Conservation (phyloP, 2,888 invertebrate genomes). For the Eristalinus aeneus region DNA sequence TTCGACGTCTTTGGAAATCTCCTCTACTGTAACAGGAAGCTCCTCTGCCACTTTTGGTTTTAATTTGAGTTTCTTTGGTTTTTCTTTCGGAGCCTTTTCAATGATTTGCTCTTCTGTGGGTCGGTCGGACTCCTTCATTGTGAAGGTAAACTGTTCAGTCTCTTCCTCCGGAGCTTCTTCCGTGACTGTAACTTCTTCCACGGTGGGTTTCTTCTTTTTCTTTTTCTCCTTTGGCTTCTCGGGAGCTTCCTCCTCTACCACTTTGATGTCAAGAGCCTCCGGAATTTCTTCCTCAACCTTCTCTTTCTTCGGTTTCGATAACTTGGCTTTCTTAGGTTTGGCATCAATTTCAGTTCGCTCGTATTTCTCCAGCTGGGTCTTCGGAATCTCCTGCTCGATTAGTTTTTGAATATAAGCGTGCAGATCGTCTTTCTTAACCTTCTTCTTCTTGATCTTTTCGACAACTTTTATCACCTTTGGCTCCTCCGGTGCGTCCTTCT, state of each 20-base stretch:
- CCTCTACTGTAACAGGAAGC: slow-evolving; percentile 71
- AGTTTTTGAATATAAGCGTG: slow-evolving; percentile 79
- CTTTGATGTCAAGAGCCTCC: slow-evolving; percentile 73
- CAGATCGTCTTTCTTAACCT: slow-evolving; percentile 77
- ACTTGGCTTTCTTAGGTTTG: slow-evolving; percentile 76
- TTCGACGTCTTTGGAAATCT: slow-evolving; percentile 74
- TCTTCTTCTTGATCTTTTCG: slow-evolving; percentile 75
- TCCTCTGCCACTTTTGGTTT: slow-evolving; percentile 71
- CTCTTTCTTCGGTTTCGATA: slow-evolving; percentile 72
- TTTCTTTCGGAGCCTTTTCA: slow-evolving; percentile 51
- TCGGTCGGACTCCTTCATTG: slow-evolving; percentile 58
- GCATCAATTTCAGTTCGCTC: slow-evolving; percentile 79
- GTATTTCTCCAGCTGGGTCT: slow-evolving; percentile 80
- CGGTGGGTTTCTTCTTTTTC: slow-evolving; percentile 74
- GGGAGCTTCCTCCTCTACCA: slow-evolving; percentile 74
- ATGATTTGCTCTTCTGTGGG: slow-evolving; percentile 64
- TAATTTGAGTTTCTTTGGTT: slow-evolving; percentile 67
- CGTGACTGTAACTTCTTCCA: slow-evolving; percentile 72
- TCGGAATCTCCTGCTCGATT: slow-evolving; percentile 79
- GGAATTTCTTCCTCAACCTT: slow-evolving; percentile 69
- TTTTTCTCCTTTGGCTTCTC: slow-evolving; percentile 73
- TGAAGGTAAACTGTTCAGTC: slow-evolving; percentile 58
- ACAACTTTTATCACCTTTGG: slow-evolving; percentile 55
- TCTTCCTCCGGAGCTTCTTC: slow-evolving; percentile 59
- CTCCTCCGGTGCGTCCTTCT: slow-evolving; percentile 72